phyloP scores from a whole-genome alignment of 2,113 vertebrate genomes.

The Barbus barbus region DNA sequence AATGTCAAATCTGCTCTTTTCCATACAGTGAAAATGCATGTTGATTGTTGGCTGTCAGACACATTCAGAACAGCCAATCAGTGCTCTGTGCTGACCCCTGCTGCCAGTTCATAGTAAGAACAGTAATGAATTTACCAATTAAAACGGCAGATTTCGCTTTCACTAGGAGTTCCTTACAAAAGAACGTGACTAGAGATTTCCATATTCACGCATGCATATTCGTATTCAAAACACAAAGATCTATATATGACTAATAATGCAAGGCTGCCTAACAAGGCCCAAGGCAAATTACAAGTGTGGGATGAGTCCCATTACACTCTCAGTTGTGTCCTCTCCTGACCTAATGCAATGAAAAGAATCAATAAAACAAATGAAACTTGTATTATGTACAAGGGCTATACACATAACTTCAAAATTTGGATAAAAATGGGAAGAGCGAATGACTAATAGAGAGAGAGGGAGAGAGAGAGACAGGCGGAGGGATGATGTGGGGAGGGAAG shows the following conservation, averaged over 20 bases:
- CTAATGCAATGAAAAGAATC: too few relatives aligned
- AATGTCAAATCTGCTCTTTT: neutral
- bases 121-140: neutral
- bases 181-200: too few relatives aligned
- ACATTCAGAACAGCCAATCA: neutral
- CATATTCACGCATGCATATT: too few relatives aligned
- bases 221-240: neutral
- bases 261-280: neutral
- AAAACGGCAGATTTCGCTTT: neutral
- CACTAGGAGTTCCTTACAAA: neutral
- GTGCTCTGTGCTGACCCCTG: neutral
- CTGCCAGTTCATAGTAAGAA: neutral
- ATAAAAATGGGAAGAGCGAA: conserved; percentile 49
- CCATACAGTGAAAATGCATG: neutral
- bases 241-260: neutral
- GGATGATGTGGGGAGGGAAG: conserved; percentile 13
- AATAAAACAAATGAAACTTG: too few relatives aligned
- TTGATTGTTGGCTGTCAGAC: neutral
- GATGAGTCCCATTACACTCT: neutral
- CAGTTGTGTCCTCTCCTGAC: neutral
- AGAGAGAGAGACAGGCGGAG: conserved; percentile 33
- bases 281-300: neutral
- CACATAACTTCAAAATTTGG: neutral
- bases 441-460: conserved; percentile 8
- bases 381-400: neutral